Conservation (phyloP, 2,888 invertebrate species). For the Scaptomyza reducta region DNA sequence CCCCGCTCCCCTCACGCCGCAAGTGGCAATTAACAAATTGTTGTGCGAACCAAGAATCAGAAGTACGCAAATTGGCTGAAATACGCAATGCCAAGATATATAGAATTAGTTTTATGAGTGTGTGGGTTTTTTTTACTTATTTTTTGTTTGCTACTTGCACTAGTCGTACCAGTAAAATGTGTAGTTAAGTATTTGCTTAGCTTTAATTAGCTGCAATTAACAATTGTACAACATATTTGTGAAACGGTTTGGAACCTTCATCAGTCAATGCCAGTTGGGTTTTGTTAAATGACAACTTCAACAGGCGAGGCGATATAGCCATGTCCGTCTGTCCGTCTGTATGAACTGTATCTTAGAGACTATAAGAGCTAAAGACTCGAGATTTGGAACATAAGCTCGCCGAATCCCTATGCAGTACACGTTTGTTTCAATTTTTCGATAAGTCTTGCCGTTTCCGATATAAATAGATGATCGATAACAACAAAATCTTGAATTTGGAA, state of each 20-base stretch:
- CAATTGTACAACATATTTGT: neutral
- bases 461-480: no score
- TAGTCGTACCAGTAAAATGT: slow-evolving; percentile 12
- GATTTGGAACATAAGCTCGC: no score
- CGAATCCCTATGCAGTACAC: no score
- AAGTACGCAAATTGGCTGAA: slow-evolving; percentile 30
- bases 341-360: no score
- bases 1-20: neutral
- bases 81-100: slow-evolving; percentile 20
- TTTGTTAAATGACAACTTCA: neutral
- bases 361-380: no score
- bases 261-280: neutral
- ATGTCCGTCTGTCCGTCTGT: no score
- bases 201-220: slow-evolving; percentile 40
- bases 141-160: slow-evolving; percentile 1
- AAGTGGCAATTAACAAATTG: slow-evolving; percentile 43
- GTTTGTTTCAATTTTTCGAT: no score
- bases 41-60: slow-evolving; percentile 16
- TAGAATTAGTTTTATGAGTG: slow-evolving; percentile 25
- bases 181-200: slow-evolving; percentile 3
- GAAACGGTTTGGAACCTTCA: neutral
- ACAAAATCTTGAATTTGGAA: no score
- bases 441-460: no score
- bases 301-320: no score
- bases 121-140: no score